phyloP scores from a whole-genome alignment of 2,888 invertebrate species.

The Melanostoma mellinum region DNA sequence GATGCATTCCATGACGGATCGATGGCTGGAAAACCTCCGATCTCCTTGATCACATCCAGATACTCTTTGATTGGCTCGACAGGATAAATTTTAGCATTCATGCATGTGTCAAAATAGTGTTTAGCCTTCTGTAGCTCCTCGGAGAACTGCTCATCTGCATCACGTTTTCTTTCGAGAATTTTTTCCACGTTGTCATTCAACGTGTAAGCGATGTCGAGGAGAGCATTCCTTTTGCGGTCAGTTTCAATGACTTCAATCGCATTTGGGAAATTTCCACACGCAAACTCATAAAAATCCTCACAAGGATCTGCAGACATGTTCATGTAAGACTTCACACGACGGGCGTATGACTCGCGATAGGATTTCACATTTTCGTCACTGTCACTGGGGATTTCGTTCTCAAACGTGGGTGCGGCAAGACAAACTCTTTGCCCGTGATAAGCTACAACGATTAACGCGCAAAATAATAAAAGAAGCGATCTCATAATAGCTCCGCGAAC shows the following conservation, averaged over 20 bases:
- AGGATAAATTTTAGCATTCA: conserved; percentile 76
- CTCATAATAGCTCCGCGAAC: conserved; percentile 24
- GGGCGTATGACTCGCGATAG: conserved; percentile 75
- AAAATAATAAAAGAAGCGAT: conserved; percentile 5
- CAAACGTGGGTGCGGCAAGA: conserved; percentile 12
- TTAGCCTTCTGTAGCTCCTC: conserved; percentile 76
- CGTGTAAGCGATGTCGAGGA: conserved; percentile 76
- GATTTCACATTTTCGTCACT: conserved; percentile 45
- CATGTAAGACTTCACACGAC: conserved; percentile 78
- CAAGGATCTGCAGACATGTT: conserved; percentile 78
- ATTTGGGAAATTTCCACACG: conserved; percentile 79
- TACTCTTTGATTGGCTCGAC: conserved; percentile 76
- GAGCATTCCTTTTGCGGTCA: conserved; percentile 76
- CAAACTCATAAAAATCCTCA: conserved; percentile 79
- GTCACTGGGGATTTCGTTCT: conserved; percentile 69
- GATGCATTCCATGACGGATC: conserved; percentile 74
- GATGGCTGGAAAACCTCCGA: conserved; percentile 80
- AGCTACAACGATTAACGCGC: background rate
- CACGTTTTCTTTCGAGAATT: conserved; percentile 67
- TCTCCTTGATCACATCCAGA: conserved; percentile 76
- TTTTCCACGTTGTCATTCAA: conserved; percentile 74
- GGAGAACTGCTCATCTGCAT: conserved; percentile 70
- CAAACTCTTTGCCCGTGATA: too few relatives aligned
- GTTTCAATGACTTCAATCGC: conserved; percentile 74
- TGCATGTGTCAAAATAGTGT: conserved; percentile 76